Evolutionary conservation across 2,888 invertebrate genomes (phyloP).

Genomic region (Trissoscelio sp.): DNA sequence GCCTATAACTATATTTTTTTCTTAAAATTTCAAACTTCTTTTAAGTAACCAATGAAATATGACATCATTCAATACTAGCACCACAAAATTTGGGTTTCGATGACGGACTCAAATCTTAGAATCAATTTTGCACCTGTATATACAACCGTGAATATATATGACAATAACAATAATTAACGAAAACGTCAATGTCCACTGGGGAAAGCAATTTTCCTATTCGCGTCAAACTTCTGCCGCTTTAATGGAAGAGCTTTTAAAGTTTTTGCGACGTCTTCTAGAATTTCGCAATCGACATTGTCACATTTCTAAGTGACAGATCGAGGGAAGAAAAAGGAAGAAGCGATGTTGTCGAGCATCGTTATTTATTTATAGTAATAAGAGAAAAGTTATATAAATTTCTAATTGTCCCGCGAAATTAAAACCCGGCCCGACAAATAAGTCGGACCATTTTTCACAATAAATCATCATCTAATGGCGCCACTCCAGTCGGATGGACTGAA

Average conservation of each 20-base stretch:
- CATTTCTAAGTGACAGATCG: conserved; percentile 42
- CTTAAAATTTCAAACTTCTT: too few species aligned
- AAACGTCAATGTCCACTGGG: background rate
- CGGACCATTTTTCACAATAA: conserved; percentile 38
- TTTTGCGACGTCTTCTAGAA: conserved; percentile 29
- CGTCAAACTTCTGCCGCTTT: conserved; percentile 20
- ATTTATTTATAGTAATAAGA: conserved; percentile 17
- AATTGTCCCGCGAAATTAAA: conserved; percentile 12
- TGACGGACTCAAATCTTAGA: too few species aligned
- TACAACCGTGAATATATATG: background rate
- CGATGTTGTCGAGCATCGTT: conserved; percentile 42
- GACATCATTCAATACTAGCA: too few species aligned
- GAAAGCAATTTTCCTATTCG: conserved; percentile 11
- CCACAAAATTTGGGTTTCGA: too few species aligned
- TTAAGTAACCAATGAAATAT: too few species aligned
- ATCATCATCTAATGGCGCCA: conserved; percentile 22
- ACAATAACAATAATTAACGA: background rate
- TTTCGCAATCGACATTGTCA: conserved; percentile 38
- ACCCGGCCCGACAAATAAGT: conserved; percentile 8
- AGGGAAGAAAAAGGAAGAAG: conserved; percentile 1
- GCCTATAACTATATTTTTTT: too few species aligned
- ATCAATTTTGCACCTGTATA: too few species aligned
- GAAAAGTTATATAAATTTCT: conserved; percentile 45
- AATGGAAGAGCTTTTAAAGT: conserved; percentile 51
- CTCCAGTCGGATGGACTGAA: background rate